Base-by-base conservation (phyloP, 2,113 vertebrate species). In the Laterallus jamaicensis region DNA sequence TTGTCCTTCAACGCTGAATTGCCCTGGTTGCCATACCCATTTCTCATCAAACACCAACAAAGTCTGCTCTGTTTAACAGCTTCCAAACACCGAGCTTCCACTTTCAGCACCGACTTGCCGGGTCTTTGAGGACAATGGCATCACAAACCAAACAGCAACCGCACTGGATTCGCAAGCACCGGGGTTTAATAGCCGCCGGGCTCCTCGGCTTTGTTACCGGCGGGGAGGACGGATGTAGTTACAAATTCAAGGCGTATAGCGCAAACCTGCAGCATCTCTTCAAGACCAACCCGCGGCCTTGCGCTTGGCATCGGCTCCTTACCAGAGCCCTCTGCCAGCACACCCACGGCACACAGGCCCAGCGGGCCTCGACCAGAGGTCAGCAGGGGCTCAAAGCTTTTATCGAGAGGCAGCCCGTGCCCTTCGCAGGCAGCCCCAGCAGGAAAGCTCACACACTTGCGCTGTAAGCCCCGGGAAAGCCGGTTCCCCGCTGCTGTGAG, bases 401-500 rank as follows among this genome's bases (percentile, higher is more conserved):
- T 24, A 22, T 22, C 44, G 44, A 47, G 44, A 8, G 44, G 17
- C 17, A 47, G 44, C 17, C 44, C 17, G 44, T 1, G 40, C 4
- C 14, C 37, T n/a, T 29, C 1, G 12, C 5, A 6, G 44, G 16
- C 44, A 47, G 44, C 44, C 44, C 44, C 44, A 3, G 35, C 69
- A 4, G 8, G 21, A 40, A 56, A 14, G 14, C 14, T 12, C 24
- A 5, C 20, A 6, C 5, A 18, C 4, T 28, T 6, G 24, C 50
- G 24, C 21, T 49, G 49, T 22, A 49, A 22, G 20, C 49, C 50
- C 24, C 50, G 7, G 24, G 10, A 12, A 63, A 64, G 40, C 0
- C 17, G 6, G 31, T 1, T 32, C 1, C 11, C 22, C 14, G 7
- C 4, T 5, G 6, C 3, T 4, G 2, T 0, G 3, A n/a, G 28